phyloP scores from a whole-genome alignment of 1,140 invertebrate species.

The Spodoptera litura region DNA sequence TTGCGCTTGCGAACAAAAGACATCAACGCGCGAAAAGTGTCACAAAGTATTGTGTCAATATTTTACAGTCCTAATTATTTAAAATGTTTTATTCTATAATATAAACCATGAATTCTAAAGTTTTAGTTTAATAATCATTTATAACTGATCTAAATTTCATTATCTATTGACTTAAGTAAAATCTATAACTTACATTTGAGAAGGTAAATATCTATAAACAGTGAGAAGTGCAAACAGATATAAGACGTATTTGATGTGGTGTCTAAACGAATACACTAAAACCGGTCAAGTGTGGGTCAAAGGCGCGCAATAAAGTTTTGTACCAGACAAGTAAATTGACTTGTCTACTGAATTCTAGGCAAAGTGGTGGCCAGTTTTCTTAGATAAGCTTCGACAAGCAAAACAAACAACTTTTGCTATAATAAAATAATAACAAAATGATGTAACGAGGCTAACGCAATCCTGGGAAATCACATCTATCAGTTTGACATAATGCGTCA shows the following conservation, averaged over 20 bases:
- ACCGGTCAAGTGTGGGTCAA: constrained; percentile 30
- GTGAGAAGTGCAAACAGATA: background rate
- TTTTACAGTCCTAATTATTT: background rate
- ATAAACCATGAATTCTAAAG: no score
- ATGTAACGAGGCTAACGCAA: no score
- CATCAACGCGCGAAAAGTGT: constrained; percentile 46
- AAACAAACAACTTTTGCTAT: no score
- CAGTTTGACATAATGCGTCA: no score
- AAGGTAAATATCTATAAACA: background rate
- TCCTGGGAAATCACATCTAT: no score
- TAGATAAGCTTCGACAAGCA: no score
- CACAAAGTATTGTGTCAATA: no score
- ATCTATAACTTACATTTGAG: no score
- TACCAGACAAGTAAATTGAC: constrained; percentile 6
- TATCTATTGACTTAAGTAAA: no score
- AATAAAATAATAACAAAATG: no score
- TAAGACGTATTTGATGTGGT: constrained; percentile 14
- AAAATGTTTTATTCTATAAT: background rate
- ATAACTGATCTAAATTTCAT: background rate
- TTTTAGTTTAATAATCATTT: background rate
- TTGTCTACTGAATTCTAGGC: background rate
- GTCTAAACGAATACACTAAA: constrained; percentile 6
- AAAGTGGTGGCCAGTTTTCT: no score
- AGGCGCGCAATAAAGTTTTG: constrained; percentile 15
- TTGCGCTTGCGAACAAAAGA: constrained; percentile 47